Conservation (phyloP, 1,140 invertebrate genomes). For the Bradysia coprophila region DNA sequence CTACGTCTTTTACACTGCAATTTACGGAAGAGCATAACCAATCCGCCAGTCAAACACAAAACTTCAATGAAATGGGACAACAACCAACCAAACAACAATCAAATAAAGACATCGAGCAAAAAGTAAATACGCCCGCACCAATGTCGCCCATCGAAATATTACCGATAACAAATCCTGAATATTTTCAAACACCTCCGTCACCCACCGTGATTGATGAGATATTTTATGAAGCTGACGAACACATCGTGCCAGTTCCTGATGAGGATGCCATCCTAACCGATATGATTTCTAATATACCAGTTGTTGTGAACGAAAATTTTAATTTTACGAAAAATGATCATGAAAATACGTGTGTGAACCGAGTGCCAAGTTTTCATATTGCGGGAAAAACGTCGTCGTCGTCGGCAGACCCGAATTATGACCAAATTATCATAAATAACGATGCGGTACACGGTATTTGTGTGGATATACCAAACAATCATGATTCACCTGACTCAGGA, state of each 20-base stretch:
- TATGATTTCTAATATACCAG: no score
- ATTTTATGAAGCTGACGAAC: neutral
- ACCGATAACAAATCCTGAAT: neutral
- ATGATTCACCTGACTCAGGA: conserved; percentile 1
- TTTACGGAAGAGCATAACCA: no score
- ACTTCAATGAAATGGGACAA: neutral
- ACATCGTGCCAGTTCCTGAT: no score
- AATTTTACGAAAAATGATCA: neutral
- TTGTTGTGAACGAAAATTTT: no score
- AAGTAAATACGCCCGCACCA: neutral
- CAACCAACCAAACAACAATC: neutral
- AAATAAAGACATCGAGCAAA: no score
- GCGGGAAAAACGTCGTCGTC: no score
- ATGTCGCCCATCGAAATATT: neutral
- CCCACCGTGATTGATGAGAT: neutral
- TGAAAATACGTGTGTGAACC: neutral
- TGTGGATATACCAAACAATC: neutral
- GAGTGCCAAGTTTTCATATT: neutral
- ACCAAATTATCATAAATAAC: neutral
- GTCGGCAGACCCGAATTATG: neutral
- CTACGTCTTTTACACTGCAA: no score
- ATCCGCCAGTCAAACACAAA: no score
- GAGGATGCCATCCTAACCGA: no score
- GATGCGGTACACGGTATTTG: neutral
- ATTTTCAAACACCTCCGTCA: neutral